Evolutionary conservation across 2,888 invertebrate species (phyloP), one percentile per base, ranked within the genome.

Genomic region (Agrotis exclamationis): DNA sequence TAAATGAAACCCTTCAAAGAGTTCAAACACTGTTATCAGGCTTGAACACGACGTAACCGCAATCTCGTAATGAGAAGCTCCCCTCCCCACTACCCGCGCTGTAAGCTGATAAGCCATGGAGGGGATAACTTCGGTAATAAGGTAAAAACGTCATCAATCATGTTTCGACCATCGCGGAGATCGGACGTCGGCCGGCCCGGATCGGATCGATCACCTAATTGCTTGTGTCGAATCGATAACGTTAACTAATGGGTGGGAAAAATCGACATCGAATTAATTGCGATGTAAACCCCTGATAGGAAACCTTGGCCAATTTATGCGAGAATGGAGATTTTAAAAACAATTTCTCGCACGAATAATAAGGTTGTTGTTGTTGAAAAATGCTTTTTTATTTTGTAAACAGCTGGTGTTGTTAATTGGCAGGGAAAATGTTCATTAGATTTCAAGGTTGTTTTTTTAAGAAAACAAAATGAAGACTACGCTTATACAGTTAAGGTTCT

Each of bases 141-240:
- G 86, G 74, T 90, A 89, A 91, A 89, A 91, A 89, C 90, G 87
- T 82, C 93, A 95, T 95, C 94, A 94, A 95, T 95, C 95, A 95
- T 93, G 93, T 89, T 90, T 88, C 87, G 74, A 62, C 65, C 76
- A 65, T 81, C 81, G 75, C 59, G 13, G 83, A 87, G 87, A 87
- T 90, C 87, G 81, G 63, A 79, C 74, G 71, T 59, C 78, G 71
- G 86, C 79, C 82, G 80, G 85, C 70, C 63, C 83, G 83, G 86
- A 89, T 90, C 88, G 84, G 88, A 88, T 89, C 90, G 82, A 83
- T 82, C 87, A 88, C 88, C 92, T 94, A 95, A 95, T 95, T 93
- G 93, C 93, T 86, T 88, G 87, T 87, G 90, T 87, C 87, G 87
- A 91, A 91, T 90, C 91, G 93, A 93, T 93, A 90, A 88, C 88